Conservation (phyloP, 37 sponge, comb jelly and placozoan genomes). For the Haliclona indistincta region DNA sequence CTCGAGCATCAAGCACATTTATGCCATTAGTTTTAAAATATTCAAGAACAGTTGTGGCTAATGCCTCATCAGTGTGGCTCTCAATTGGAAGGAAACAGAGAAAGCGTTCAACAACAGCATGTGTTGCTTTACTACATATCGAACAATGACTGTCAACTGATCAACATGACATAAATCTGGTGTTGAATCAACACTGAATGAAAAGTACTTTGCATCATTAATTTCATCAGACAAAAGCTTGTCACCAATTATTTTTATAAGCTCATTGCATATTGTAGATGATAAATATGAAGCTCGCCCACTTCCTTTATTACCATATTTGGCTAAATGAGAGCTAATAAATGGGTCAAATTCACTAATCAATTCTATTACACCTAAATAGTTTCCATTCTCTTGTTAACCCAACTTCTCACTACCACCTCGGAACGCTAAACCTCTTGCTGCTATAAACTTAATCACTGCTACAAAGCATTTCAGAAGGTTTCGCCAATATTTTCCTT, state of each 20-base stretch:
- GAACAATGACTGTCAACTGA: constrained; percentile 27
- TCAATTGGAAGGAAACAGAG: constrained; percentile 29
- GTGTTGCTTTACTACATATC: constrained; percentile 20
- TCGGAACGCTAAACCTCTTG: constrained; percentile 29
- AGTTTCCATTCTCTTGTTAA: constrained; percentile 23
- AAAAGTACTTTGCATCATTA: constrained; percentile 30
- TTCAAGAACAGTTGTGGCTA: constrained; percentile 8
- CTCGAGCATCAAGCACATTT: constrained; percentile 21
- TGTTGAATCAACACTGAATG: constrained; percentile 29
- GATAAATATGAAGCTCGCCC: constrained; percentile 28
- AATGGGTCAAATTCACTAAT: constrained; percentile 26
- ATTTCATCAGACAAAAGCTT: constrained; percentile 12
- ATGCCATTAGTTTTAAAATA: constrained; percentile 22
- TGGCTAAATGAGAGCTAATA: constrained; percentile 6
- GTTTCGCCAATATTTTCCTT: constrained; percentile 22
- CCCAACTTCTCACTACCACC: constrained; percentile 28
- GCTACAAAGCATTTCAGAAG: constrained; percentile 22
- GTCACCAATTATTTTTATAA: constrained; percentile 31
- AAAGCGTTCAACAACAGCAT: constrained; percentile 28
- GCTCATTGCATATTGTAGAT: constrained; percentile 26
- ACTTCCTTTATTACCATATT: constrained; percentile 31
- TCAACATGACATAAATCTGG: constrained; percentile 35
- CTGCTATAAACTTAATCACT: constrained; percentile 8
- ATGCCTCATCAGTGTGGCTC: constrained; percentile 26
- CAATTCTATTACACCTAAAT: constrained; percentile 37